These are phyloP conservation scores for Steatocranus sp. DNA, from an alignment of 2,797 vertebrate species.

Conservation along the genomic window DNA sequence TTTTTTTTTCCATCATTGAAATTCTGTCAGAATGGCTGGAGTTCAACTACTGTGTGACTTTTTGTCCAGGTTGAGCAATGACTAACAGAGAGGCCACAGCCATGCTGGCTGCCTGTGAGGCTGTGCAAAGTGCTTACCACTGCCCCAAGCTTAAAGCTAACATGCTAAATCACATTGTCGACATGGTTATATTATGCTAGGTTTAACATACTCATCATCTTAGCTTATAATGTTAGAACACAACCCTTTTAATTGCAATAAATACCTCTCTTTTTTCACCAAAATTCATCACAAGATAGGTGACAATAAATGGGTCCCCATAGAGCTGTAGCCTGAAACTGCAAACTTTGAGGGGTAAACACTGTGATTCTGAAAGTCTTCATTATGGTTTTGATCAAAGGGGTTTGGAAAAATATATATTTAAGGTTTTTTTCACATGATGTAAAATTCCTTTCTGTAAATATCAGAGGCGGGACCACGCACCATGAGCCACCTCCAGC, in stretches of 20 bases:
- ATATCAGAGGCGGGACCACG: not conserved
- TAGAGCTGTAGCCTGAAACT: not conserved
- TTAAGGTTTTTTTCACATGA: not conserved
- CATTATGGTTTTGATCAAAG: not conserved
- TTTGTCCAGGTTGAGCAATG: conserved; percentile 15
- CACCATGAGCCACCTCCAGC: not conserved
- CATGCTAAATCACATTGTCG: not conserved
- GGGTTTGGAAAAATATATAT: not conserved
- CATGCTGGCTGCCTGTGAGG: not conserved
- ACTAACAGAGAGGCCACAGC: not conserved
- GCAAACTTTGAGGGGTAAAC: not conserved
- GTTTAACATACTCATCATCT: not conserved
- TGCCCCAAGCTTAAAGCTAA: not conserved
- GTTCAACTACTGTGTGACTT: conserved; percentile 21
- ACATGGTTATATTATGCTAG: not conserved
- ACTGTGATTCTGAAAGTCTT: not conserved
- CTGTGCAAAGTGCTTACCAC: not conserved
- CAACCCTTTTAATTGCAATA: not conserved
- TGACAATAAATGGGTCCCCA: not conserved
- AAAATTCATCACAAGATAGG: not conserved
- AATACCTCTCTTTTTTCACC: not conserved
- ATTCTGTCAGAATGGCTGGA: conserved; percentile 34
- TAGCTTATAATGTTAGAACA: not conserved
- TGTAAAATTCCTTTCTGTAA: not conserved
- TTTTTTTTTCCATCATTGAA: conserved; percentile 26